A percentile compares a stretch with the other conserved stretches of the same genome.
Conservation (phyloP, 2,888 invertebrate species). For the Microctonus brassicae region DNA sequence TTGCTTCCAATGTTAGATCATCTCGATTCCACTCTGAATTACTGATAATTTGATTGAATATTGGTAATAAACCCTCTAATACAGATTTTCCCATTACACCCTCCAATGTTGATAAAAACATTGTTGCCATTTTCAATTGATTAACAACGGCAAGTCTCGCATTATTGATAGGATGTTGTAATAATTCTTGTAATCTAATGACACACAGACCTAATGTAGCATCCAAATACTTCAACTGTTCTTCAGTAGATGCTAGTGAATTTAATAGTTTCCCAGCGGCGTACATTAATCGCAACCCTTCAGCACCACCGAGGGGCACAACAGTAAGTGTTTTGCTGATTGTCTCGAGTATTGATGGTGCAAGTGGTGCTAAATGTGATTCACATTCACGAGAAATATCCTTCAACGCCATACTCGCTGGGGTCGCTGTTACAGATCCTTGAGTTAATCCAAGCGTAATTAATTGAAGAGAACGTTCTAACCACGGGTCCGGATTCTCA, state of each 20-base stretch:
- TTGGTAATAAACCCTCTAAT: constrained; percentile 70
- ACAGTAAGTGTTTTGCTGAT: constrained; percentile 72
- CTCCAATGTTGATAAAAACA: constrained; percentile 76
- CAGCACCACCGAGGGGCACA: constrained; percentile 76
- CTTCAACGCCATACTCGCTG: constrained; percentile 89
- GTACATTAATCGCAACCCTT: constrained; percentile 81
- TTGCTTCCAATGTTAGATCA: constrained; percentile 76
- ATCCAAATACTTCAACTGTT: constrained; percentile 79
- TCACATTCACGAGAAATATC: constrained; percentile 88
- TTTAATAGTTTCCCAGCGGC: constrained; percentile 82
- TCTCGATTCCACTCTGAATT: constrained; percentile 75
- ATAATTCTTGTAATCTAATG: constrained; percentile 74
- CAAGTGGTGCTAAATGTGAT: constrained; percentile 80
- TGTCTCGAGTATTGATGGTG: constrained; percentile 81
- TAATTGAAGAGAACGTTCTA: constrained; percentile 79
- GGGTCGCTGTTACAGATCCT: constrained; percentile 79
- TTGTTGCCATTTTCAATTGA: constrained; percentile 78
- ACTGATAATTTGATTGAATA: constrained; percentile 74
- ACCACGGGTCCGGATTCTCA: constrained; percentile 76
- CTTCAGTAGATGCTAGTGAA: constrained; percentile 73
- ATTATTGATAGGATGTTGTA: constrained; percentile 51
- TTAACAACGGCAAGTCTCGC: constrained; percentile 71
- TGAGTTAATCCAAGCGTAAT: constrained; percentile 76
- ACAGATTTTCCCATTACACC: constrained; percentile 69
- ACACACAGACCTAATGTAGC: constrained; percentile 78